Base-by-base conservation (phyloP, 23 tunicate species). In the Diplosoma virens region DNA sequence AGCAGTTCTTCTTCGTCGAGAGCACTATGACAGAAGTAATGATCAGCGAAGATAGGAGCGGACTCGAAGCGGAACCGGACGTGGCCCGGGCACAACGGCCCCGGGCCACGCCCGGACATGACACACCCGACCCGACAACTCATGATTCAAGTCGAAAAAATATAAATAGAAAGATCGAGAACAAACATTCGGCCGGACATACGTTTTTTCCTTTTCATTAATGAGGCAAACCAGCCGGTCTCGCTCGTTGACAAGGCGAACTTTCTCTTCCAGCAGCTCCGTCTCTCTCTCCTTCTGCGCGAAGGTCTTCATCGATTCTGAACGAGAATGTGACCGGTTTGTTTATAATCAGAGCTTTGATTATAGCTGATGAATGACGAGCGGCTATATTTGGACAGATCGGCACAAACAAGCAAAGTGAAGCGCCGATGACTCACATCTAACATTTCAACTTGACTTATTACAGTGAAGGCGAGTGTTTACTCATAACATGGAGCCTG, bases 131-230 rank as follows among this genome's bases (percentile, higher is more conserved):
- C n/a, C n/a, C n/a, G n/a, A n/a, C n/a, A n/a, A n/a, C n/a, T n/a
- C n/a, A n/a, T n/a, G n/a, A n/a, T n/a, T n/a, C n/a, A n/a, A n/a
- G n/a, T n/a, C n/a, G n/a, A n/a, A n/a, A n/a, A n/a, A n/a, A n/a
- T n/a, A n/a, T n/a, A n/a, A n/a, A n/a, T n/a, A n/a, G n/a, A n/a
- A 41, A 41, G 14, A 41, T 41, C 11, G 11, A 41, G 11, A 41
- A 41, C 50, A 41, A 41, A 7, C 14, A 7, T 41, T 9, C 9
- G 50, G 50, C 9, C 50, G 21, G 53, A 82, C 88, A 65, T 82
- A 89, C 96, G 58, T 59, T 64, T 89, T 82, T 71, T 89, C 96
- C 47, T 89, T 89, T 71, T 89, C 96, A 46, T 82, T 86, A 71
- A 89, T 82, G 3, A 76, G 65, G 47, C 73, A 81, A 30, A 68